Evolutionary conservation across 2,797 vertebrate genomes (phyloP).

Genomic region (Naso thynnoides): DNA sequence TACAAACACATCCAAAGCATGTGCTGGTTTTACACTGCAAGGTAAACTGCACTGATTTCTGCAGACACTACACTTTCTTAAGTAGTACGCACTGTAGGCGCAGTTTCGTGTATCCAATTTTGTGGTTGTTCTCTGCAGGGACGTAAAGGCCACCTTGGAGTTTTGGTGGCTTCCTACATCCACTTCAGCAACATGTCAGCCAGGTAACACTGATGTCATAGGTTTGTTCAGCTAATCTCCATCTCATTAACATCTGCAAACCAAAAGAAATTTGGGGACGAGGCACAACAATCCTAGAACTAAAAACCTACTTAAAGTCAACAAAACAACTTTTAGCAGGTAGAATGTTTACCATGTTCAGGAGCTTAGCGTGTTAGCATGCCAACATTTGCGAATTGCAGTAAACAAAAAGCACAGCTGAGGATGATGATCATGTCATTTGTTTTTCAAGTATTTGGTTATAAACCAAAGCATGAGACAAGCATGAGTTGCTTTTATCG

Average conservation of each 20-base stretch:
- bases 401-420: neutral
- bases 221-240: neutral
- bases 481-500: too few relatives aligned
- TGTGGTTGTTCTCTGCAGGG: conserved; percentile 81
- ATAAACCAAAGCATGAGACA: neutral
- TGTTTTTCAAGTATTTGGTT: neutral
- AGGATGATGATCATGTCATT: neutral
- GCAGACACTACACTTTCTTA: neutral
- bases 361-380: neutral
- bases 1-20: conserved; percentile 86
- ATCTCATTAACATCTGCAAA: neutral
- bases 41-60: conserved; percentile 75
- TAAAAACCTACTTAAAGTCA: too few relatives aligned
- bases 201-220: conserved; percentile 85
- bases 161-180: conserved; percentile 93
- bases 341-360: neutral
- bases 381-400: neutral
- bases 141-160: conserved; percentile 89
- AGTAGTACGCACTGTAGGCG: too few relatives aligned
- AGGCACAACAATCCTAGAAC: too few relatives aligned
- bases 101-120: neutral
- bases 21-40: conserved; percentile 93
- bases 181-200: conserved; percentile 90
- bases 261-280: neutral
- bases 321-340: neutral